A percentile compares a stretch with the other conserved stretches of the same genome.
phyloP scores from a whole-genome alignment of 2,797 vertebrate genomes.

The Melanotaenia trifasciata region DNA sequence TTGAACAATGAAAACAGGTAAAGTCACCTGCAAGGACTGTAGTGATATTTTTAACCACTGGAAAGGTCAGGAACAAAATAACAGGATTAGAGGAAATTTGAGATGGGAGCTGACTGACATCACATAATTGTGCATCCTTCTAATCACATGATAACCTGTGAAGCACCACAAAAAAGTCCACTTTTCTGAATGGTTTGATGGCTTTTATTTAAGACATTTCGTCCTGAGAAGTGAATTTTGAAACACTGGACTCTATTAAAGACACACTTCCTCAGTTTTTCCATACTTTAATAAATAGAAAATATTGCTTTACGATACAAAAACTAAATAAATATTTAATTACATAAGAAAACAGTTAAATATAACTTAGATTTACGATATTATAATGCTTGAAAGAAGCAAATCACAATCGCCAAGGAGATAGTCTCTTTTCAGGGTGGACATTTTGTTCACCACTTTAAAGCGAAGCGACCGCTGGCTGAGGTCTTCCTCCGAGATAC shows the following conservation, averaged over 20 bases:
- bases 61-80: slow-evolving; percentile 83
- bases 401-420: slow-evolving; percentile 82
- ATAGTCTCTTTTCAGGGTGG: slow-evolving; percentile 88
- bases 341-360: slow-evolving; percentile 56
- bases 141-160: slow-evolving; percentile 24
- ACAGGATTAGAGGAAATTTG: slow-evolving; percentile 76
- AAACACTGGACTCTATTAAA: slow-evolving; percentile 28
- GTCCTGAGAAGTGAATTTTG: neutral
- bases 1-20: slow-evolving; percentile 35
- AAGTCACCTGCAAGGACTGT: slow-evolving; percentile 51
- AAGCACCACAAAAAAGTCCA: neutral
- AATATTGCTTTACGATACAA: slow-evolving; percentile 68
- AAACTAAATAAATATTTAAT: slow-evolving; percentile 69
- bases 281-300: slow-evolving; percentile 76
- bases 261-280: slow-evolving; percentile 50
- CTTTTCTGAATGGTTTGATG: neutral
- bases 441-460: slow-evolving; percentile 89
- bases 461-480: slow-evolving; percentile 83
- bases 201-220: neutral
- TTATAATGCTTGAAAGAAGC: slow-evolving; percentile 79
- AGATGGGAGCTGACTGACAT: slow-evolving; percentile 59
- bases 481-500: slow-evolving; percentile 85
- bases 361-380: slow-evolving; percentile 50
- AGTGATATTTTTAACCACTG: slow-evolving; percentile 76
- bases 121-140: slow-evolving; percentile 41